A percentile compares a stretch with the other conserved stretches of the same genome.
phyloP scores from a whole-genome alignment of 2,113 vertebrate species.

The Elanus axillaris region DNA sequence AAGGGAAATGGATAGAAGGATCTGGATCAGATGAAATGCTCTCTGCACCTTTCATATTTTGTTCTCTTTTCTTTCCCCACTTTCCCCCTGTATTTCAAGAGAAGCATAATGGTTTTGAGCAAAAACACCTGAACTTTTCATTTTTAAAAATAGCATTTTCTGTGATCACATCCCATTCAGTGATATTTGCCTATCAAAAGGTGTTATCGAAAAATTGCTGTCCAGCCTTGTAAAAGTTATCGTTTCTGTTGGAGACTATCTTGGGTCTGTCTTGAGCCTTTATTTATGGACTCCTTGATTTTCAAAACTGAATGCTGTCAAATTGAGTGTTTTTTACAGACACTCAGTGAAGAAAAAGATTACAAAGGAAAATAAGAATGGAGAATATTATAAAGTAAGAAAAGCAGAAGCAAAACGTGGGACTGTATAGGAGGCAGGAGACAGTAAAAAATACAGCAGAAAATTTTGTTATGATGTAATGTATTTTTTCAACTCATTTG shows the following conservation, averaged over 20 bases:
- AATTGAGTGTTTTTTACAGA: neutral
- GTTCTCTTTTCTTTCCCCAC: neutral
- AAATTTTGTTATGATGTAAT: neutral
- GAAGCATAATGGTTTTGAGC: neutral
- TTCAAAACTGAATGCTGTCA: neutral
- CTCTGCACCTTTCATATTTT: neutral
- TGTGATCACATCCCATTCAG: neutral
- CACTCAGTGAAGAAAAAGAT: neutral
- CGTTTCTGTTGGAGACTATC: neutral
- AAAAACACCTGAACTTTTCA: neutral
- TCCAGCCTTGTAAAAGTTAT: neutral
- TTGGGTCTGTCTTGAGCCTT: neutral
- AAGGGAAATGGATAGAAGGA: neutral
- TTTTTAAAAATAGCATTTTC: neutral
- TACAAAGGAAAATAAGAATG: neutral
- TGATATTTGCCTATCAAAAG: neutral
- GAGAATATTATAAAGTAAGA: neutral
- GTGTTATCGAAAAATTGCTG: neutral
- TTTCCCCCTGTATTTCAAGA: neutral
- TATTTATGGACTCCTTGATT: slow-evolving; percentile 3
- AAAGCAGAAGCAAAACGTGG: neutral
- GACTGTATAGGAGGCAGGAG: neutral
- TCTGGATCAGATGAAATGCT: neutral
- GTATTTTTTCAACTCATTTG: neutral
- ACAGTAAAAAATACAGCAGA: neutral